Percentiles rank a stretch among this genome's conserved stretches.
Evolutionary conservation across 2,113 vertebrate genomes (phyloP).

Genomic region (Trochalopteron elliotii): DNA sequence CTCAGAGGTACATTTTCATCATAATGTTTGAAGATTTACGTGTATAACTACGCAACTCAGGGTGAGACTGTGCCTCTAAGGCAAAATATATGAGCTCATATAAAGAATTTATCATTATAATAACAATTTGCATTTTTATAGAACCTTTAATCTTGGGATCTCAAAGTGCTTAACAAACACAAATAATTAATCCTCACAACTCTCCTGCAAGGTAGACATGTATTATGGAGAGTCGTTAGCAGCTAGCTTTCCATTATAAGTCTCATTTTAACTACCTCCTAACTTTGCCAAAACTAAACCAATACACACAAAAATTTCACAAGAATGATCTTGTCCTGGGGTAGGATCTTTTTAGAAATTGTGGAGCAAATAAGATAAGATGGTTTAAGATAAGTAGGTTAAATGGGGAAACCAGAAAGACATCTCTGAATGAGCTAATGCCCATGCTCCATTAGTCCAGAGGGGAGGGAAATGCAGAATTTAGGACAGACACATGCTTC

Average conservation of each 20-base stretch:
- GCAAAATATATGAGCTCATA: slow-evolving; percentile 64
- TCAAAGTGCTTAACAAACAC: slow-evolving; percentile 33
- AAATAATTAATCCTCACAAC: slow-evolving; percentile 66
- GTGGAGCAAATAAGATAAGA: slow-evolving; percentile 50
- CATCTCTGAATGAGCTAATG: slow-evolving; percentile 40
- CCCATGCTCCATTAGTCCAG: background rate
- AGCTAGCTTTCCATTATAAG: slow-evolving; percentile 62
- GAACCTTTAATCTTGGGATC: slow-evolving; percentile 62
- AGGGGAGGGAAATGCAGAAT: slow-evolving; percentile 7
- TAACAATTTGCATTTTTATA: slow-evolving; percentile 66
- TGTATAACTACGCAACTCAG: slow-evolving; percentile 49
- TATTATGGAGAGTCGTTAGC: slow-evolving; percentile 52
- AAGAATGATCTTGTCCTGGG: slow-evolving; percentile 51
- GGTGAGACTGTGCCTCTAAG: slow-evolving; percentile 48
- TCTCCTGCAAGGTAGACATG: slow-evolving; percentile 52
- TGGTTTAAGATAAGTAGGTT: slow-evolving; percentile 55
- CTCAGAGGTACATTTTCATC: background rate
- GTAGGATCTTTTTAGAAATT: slow-evolving; percentile 48
- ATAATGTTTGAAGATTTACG: slow-evolving; percentile 40
- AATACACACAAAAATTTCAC: slow-evolving; percentile 60
- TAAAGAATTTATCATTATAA: slow-evolving; percentile 55
- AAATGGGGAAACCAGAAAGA: slow-evolving; percentile 50
- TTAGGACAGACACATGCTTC: background rate
- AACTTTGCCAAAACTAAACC: slow-evolving; percentile 61
- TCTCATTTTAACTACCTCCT: slow-evolving; percentile 41